A percentile compares a stretch with the other conserved stretches of the same genome.
These are phyloP conservation scores for Penaeus vannamei DNA, from an alignment of 1,140 invertebrate species.

Conservation along the genomic window DNA sequence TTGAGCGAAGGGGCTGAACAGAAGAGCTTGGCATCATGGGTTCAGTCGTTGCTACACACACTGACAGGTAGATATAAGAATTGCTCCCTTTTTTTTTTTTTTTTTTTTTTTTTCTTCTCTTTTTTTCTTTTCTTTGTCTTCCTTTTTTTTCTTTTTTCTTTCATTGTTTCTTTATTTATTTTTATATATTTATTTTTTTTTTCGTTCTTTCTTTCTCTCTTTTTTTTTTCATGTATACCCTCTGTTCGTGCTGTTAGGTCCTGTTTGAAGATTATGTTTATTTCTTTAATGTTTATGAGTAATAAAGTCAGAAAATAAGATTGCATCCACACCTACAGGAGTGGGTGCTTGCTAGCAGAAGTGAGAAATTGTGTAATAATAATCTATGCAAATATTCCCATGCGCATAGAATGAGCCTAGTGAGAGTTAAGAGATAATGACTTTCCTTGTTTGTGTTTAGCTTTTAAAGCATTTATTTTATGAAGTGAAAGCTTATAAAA, in stretches of 20 bases:
- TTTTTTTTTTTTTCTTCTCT: background rate
- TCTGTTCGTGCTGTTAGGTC: background rate
- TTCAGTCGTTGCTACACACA: slow-evolving; percentile 45
- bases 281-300: no score
- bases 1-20: background rate
- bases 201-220: background rate
- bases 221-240: background rate
- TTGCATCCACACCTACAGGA: no score
- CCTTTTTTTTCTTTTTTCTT: background rate
- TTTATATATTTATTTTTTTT: background rate
- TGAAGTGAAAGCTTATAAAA: no score
- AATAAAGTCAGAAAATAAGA: no score
- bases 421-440: no score
- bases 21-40: slow-evolving; percentile 27
- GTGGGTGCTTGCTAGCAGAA: no score
- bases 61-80: slow-evolving; percentile 27
- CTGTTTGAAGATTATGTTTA: background rate
- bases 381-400: no score
- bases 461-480: no score
- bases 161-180: background rate
- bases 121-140: background rate
- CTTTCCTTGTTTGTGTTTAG: no score
- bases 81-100: slow-evolving; percentile 5
- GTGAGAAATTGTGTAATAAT: no score
- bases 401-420: no score